Evolutionary conservation across 2,797 vertebrate genomes (phyloP), one percentile per base, ranked within the genome.

Genomic region (Carduelis carduelis): DNA sequence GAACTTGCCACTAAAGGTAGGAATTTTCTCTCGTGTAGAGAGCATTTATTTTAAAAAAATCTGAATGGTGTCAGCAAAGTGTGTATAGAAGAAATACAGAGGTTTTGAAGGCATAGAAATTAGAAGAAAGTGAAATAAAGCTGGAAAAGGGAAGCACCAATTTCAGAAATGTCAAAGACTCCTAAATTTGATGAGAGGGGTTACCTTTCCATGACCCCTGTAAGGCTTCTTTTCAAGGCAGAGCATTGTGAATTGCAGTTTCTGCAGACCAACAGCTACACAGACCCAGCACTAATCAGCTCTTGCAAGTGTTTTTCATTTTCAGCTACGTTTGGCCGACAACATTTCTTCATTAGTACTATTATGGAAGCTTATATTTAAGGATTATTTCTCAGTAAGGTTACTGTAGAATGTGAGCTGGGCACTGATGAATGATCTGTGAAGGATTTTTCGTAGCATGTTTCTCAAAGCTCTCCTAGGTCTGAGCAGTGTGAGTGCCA

Each of bases 191-290:
- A 37, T 57, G 34, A 27, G 11, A 41, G 8, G 12, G 20, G 2
- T 77, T 37, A 27, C 11, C 2, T 68, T 83, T 50, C 57, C 12
- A 28, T 46, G 13, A 57, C 1, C 5, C 4, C 5, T 34, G 1
- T 12, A 9, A 71, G 8, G 4, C 14, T 80, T 69, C 6, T 75
- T 82, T 82, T 46, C 46, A 70, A 35, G 14, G 52, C 16, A 37
- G 14, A 16, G 10, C 12, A 50, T 12, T 49, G 12, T 2, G 3
- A 22, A 52, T 55, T 3, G 2, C 16, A 19, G n/a, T n/a, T 6
- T 46, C 55, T 9, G 1, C 10, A 63, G 55, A 35, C 8, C 0
- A 5, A 35, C 9, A 72, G 8, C 17, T 28, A 18, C 28, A 37
- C 0, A 80, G 39, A 59, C 6, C 26, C 6, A 65, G 37, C 13